Percentiles rank a stretch among this genome's conserved stretches.
Conservation (phyloP, 2,888 invertebrate species). For the Perizoma flavofasciatum region DNA sequence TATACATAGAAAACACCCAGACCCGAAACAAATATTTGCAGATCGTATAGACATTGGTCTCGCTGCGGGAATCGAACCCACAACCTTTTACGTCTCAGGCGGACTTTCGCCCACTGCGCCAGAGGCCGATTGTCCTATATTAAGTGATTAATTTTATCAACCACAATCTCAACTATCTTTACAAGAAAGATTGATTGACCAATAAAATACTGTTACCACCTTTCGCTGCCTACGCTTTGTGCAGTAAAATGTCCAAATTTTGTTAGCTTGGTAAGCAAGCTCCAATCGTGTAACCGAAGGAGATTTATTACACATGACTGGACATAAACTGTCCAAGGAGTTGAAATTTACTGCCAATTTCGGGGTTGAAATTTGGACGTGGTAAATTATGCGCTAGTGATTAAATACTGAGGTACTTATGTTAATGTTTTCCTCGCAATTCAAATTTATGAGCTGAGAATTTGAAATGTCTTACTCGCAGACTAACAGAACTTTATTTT, state of each 20-base stretch:
- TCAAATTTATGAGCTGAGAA: background rate
- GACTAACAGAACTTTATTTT: too few species aligned
- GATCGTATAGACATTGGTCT: too few species aligned
- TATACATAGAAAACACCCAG: too few species aligned
- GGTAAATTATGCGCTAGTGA: conserved; percentile 16
- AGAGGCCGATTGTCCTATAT: too few species aligned
- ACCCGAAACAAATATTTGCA: too few species aligned
- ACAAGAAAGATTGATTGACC: background rate
- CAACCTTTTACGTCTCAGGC: too few species aligned
- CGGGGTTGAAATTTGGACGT: conserved; percentile 18
- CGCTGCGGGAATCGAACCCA: too few species aligned
- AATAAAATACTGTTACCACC: too few species aligned
- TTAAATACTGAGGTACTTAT: conserved; percentile 7
- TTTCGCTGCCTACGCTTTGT: too few species aligned
- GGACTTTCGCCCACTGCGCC: too few species aligned
- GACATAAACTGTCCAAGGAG: conserved; percentile 19
- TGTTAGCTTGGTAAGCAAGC: conserved; percentile 2
- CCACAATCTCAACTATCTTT: too few species aligned
- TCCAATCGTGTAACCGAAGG: conserved; percentile 10
- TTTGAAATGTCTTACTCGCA: background rate
- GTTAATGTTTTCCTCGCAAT: background rate
- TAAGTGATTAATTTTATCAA: too few species aligned
- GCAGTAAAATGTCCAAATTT: background rate
- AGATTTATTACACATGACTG: conserved; percentile 25
- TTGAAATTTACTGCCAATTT: conserved; percentile 27